These are phyloP conservation scores for Thecocarcelia acutangulata DNA, from an alignment of 2,888 invertebrate species.

Conservation along the genomic window DNA sequence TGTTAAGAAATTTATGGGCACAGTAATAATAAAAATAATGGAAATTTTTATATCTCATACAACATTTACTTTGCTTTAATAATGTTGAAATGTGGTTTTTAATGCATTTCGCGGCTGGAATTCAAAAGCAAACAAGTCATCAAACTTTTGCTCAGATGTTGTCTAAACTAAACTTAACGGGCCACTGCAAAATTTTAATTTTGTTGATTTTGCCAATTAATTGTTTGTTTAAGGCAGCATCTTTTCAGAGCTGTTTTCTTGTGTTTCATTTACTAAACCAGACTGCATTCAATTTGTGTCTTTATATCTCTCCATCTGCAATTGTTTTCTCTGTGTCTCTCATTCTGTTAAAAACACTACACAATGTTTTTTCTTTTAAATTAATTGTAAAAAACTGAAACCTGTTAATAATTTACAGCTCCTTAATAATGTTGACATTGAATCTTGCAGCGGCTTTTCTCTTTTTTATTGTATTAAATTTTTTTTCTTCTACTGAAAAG, in stretches of 20 bases:
- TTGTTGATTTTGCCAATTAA: constrained; percentile 40
- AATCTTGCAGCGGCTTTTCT: constrained; percentile 35
- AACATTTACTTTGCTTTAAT: not conserved
- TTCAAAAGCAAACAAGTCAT: constrained; percentile 37
- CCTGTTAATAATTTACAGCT: constrained; percentile 57
- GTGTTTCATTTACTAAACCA: constrained; percentile 12
- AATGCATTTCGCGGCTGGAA: not conserved
- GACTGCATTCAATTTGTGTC: not conserved
- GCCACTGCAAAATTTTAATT: constrained; percentile 24
- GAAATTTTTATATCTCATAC: too few species aligned
- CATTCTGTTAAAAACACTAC: not conserved
- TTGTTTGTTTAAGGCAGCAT: constrained; percentile 32
- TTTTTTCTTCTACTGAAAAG: not conserved
- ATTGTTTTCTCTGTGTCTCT: not conserved
- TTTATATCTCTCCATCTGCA: not conserved
- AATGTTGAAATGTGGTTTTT: not conserved
- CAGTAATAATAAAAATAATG: too few species aligned
- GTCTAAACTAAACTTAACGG: constrained; percentile 44
- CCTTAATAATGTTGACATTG: constrained; percentile 65
- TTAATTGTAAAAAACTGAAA: constrained; percentile 29
- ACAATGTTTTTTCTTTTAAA: not conserved
- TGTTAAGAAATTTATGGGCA: too few species aligned
- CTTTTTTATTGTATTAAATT: constrained; percentile 10
- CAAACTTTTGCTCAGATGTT: constrained; percentile 51
- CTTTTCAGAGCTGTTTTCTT: constrained; percentile 30